Percentiles rank a stretch among this genome's conserved stretches.
These are phyloP conservation scores for Gallinago nigripennis DNA, from an alignment of 2,797 vertebrate species.

Conservation along the genomic window DNA sequence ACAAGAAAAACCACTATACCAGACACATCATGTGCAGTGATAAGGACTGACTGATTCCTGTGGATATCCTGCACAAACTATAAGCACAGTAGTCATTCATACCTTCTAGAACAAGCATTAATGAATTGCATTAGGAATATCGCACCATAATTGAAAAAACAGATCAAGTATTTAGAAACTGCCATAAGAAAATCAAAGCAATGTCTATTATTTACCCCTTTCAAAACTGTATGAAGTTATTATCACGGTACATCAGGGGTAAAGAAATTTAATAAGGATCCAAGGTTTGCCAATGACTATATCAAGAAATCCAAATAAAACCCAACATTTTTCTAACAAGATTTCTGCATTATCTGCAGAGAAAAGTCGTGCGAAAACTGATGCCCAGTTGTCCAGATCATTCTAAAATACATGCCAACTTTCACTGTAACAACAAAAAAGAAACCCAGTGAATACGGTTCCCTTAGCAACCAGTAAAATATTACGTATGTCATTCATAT, in stretches of 20 bases:
- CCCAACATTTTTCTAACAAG: background rate
- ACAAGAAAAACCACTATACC: background rate
- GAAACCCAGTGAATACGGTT: slow-evolving; percentile 40
- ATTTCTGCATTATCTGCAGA: background rate
- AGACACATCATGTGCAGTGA: background rate
- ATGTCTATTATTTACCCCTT: background rate
- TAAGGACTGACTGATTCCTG: background rate
- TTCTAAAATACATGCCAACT: background rate
- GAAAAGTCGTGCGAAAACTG: background rate
- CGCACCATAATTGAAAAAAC: background rate
- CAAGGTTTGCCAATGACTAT: background rate
- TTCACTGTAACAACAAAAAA: background rate
- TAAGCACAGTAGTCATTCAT: background rate
- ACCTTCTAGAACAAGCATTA: background rate
- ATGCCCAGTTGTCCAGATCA: background rate
- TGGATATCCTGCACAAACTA: background rate
- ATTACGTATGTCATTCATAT: slow-evolving; percentile 33
- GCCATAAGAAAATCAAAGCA: background rate
- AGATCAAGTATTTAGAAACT: background rate
- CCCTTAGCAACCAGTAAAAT: slow-evolving; percentile 58
- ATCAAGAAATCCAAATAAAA: background rate
- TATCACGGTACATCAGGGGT: background rate
- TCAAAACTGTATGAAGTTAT: background rate
- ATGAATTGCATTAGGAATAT: background rate
- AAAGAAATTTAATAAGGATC: background rate